Base-by-base conservation (phyloP, 2,797 vertebrate genomes). In the Brotula barbata region DNA sequence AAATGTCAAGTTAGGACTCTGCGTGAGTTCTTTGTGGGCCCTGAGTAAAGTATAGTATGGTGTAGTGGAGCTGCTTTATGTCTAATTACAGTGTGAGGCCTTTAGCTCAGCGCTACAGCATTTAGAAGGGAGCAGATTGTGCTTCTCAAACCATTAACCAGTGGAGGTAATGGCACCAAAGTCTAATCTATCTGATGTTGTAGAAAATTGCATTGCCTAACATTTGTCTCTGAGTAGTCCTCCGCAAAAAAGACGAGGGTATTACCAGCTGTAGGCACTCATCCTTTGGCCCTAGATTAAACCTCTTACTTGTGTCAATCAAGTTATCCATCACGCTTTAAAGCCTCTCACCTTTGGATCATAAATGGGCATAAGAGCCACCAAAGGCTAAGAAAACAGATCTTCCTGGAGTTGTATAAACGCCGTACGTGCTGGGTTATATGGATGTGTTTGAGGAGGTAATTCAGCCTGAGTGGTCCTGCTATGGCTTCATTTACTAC, bases 401-500 rank as follows among this genome's bases (percentile, higher is more conserved):
- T 71, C 71, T 75, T 76, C 58, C 50, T 13, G 1, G 22, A 68
- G 68, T 42, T 28, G 55, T 73, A 41, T 71, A 79, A 80, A 74
- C 53, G 57, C 21, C 61, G 36, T 39, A 52, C 37, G 63, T 87
- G 80, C 43, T 66, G 65, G 52, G 83, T 76, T 80, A 84, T 89
- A 81, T 84, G 83, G 77, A 87, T 42, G 15, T 77, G 64, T 80
- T 87, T 85, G 58, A 85, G 76, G 72, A 82, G 87, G 83, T 91
- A 87, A 87, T 88, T 83, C 74, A 68, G 75, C 72, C 72, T 72
- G 77, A 88, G 80, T 78, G 81, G 71, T 67, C 34, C 44, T 19
- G 68, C 74, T 48, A 12, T 31, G 51, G 71, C 60, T 82, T 84
- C 67, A 84, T 83, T 87, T 76, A 62, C 69, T 72, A 72, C 60